phyloP scores from a whole-genome alignment of 2,113 vertebrate species.

The Albula goreensis region DNA sequence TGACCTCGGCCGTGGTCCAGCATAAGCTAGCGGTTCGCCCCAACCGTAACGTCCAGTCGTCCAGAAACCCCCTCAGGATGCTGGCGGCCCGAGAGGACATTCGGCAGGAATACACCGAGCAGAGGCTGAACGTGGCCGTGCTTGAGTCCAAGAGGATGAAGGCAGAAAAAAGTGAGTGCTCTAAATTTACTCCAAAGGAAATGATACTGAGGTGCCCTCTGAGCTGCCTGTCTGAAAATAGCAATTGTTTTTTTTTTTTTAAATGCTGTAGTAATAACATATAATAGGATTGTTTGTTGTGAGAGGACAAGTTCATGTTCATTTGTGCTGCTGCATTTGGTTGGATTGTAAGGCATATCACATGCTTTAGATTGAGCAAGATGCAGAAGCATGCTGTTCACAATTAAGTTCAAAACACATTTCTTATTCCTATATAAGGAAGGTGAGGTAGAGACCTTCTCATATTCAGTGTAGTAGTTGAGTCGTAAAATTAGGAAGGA shows the following conservation, averaged over 20 bases:
- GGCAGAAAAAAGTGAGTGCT: constrained; percentile 82
- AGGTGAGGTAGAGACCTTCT: not conserved
- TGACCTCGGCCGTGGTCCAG: constrained; percentile 87
- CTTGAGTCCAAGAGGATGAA: constrained; percentile 93
- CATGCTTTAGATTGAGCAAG: not conserved
- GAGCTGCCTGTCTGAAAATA: too few relatives aligned
- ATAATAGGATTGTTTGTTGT: not conserved
- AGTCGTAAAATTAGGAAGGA: not conserved
- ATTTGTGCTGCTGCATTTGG: not conserved
- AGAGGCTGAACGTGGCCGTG: constrained; percentile 87
- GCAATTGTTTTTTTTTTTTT: too few relatives aligned
- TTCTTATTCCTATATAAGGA: not conserved
- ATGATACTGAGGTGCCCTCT: not conserved
- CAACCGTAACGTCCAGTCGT: constrained; percentile 84
- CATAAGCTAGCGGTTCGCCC: constrained; percentile 90
- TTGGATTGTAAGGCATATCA: not conserved
- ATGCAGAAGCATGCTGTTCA: not conserved
- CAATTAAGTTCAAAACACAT: not conserved
- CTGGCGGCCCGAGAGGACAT: constrained; percentile 90
- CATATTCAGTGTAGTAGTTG: not conserved
- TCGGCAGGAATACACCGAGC: constrained; percentile 92
- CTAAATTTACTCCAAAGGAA: not conserved
- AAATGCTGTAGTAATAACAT: not conserved
- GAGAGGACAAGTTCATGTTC: not conserved
- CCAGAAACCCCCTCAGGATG: constrained; percentile 89